Conservation (phyloP, 2,113 vertebrate genomes). For the Limanda limanda region DNA sequence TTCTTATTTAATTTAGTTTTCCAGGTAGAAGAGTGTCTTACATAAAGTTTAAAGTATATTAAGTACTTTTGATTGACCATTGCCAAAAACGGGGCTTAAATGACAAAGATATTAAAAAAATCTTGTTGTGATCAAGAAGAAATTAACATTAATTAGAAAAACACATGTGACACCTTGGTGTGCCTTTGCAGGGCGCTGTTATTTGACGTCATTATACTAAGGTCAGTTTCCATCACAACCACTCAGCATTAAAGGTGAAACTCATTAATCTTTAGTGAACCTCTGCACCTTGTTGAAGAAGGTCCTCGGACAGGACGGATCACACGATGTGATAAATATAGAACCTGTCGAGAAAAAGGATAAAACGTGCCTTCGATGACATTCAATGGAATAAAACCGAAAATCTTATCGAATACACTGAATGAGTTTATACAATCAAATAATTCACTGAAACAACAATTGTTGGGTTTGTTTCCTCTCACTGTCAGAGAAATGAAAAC, state of each 20-base stretch:
- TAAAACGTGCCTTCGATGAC: too few relatives aligned
- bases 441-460: too few relatives aligned
- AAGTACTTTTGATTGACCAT: not conserved
- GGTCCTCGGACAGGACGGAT: not conserved
- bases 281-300: constrained; percentile 18
- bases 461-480: too few relatives aligned
- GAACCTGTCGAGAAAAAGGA: not conserved
- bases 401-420: too few relatives aligned
- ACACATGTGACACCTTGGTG: constrained; percentile 74
- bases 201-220: constrained; percentile 68
- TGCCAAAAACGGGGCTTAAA: not conserved
- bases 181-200: constrained; percentile 63
- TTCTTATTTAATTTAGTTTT: not conserved
- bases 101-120: constrained; percentile 23
- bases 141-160: constrained; percentile 82
- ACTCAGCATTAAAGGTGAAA: constrained; percentile 78
- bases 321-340: not conserved
- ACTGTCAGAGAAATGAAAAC: too few relatives aligned
- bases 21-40: not conserved
- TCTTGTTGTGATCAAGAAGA: constrained; percentile 53
- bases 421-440: too few relatives aligned
- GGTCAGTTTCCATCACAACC: constrained; percentile 78
- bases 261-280: constrained; percentile 74
- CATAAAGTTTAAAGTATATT: not conserved
- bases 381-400: too few relatives aligned